These are phyloP conservation scores for Hirtodrosophila alboralis DNA, from an alignment of 2,888 invertebrate genomes.

Conservation along the genomic window DNA sequence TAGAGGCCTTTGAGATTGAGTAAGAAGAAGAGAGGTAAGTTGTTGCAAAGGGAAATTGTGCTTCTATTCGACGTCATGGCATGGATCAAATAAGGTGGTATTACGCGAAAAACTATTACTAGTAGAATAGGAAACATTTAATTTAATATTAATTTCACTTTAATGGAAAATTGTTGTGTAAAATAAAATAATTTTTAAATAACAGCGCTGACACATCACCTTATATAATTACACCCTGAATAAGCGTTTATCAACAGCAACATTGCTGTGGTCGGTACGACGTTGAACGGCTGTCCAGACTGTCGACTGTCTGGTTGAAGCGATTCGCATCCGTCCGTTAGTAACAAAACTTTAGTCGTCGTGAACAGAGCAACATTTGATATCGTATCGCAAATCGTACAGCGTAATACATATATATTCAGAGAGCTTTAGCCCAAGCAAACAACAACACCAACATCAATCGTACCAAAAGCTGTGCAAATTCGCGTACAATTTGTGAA, in stretches of 20 bases:
- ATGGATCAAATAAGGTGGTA: too few species aligned
- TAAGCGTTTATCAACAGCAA: constrained; percentile 22
- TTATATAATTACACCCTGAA: too few species aligned
- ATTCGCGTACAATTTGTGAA: constrained; percentile 61
- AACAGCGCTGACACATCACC: too few species aligned
- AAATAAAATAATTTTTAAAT: too few species aligned
- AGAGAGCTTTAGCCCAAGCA: constrained; percentile 35
- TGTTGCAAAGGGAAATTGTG: too few species aligned
- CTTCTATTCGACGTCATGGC: constrained; percentile 19
- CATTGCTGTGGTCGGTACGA: constrained; percentile 17
- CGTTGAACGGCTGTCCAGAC: constrained; percentile 3
- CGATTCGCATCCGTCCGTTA: constrained; percentile 49
- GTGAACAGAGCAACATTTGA: constrained; percentile 63
- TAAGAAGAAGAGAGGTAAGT: too few species aligned
- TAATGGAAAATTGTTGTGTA: too few species aligned
- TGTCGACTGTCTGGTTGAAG: constrained; percentile 47
- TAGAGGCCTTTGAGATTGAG: too few species aligned
- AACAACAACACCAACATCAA: constrained; percentile 31
- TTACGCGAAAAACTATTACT: too few species aligned
- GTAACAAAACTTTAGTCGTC: constrained; percentile 71
- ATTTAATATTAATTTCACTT: too few species aligned
- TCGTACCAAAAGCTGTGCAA: constrained; percentile 51
- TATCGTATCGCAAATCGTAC: constrained; percentile 39
- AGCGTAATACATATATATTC: constrained; percentile 16
- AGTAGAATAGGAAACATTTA: too few species aligned